phyloP scores from a whole-genome alignment of 2,113 vertebrate species.

The Ammodytes marinus region DNA sequence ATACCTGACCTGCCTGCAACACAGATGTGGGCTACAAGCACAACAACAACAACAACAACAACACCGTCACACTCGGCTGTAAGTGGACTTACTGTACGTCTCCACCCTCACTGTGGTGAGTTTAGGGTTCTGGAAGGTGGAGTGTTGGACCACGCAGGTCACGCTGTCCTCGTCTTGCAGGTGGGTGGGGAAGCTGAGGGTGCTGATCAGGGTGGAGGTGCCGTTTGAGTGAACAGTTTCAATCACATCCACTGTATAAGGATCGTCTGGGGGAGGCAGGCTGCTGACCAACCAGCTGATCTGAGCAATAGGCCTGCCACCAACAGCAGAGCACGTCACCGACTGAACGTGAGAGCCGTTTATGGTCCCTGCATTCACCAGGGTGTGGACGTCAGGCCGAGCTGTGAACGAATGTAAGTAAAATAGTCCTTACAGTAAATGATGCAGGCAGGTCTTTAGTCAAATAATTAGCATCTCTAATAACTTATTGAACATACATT shows the following conservation, averaged over 20 bases:
- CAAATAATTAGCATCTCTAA: too few species aligned
- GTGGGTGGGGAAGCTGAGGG: constrained; percentile 78
- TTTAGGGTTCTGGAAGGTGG: constrained; percentile 57
- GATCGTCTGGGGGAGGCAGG: constrained; percentile 18
- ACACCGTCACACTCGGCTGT: neutral
- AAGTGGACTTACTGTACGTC: constrained; percentile 68
- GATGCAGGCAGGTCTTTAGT: too few species aligned
- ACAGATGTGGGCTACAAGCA: constrained; percentile 4
- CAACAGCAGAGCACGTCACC: constrained; percentile 72
- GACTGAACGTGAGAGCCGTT: constrained; percentile 75
- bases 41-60: neutral
- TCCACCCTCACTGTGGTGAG: constrained; percentile 65
- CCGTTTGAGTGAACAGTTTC: constrained; percentile 56
- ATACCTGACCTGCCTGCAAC: constrained; percentile 8
- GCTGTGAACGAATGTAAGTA: constrained; percentile 55
- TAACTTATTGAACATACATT: too few species aligned
- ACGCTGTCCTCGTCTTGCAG: constrained; percentile 75
- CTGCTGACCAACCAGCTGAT: constrained; percentile 75
- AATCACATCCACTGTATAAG: constrained; percentile 48
- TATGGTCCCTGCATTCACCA: constrained; percentile 57
- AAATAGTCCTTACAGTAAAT: too few species aligned
- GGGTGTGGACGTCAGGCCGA: constrained; percentile 64
- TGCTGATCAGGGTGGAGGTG: constrained; percentile 70
- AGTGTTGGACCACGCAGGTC: constrained; percentile 76
- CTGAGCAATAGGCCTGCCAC: constrained; percentile 67